Conservation (phyloP, 2,797 vertebrate genomes). For the Moxostoma hubbsi region DNA sequence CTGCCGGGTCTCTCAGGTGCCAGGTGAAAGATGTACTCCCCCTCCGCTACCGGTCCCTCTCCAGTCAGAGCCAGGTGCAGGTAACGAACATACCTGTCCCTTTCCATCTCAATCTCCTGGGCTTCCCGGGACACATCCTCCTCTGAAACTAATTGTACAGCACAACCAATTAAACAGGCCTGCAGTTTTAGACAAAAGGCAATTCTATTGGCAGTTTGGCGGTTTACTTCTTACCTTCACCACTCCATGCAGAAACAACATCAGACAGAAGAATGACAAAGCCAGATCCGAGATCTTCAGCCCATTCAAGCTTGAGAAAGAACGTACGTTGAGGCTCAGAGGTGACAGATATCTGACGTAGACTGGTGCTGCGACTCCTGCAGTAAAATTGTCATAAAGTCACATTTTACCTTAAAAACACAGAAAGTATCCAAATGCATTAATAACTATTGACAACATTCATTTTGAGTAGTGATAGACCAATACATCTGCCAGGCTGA, state of each 20-base stretch:
- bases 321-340: constrained; percentile 77
- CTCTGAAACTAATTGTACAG: constrained; percentile 75
- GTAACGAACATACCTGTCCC: constrained; percentile 83
- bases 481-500: too few relatives aligned
- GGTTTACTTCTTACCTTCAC: constrained; percentile 79
- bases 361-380: constrained; percentile 65
- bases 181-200: neutral
- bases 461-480: too few relatives aligned
- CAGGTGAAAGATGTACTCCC: constrained; percentile 82
- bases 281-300: constrained; percentile 79
- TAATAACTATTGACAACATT: too few relatives aligned
- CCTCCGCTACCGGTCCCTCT: constrained; percentile 54
- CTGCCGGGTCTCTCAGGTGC: constrained; percentile 65
- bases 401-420: neutral
- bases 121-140: constrained; percentile 82
- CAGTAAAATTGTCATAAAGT: neutral
- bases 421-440: neutral
- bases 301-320: constrained; percentile 86
- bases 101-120: constrained; percentile 88
- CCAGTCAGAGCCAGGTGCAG: constrained; percentile 81
- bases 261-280: constrained; percentile 86
- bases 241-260: constrained; percentile 85
- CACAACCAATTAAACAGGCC: neutral
- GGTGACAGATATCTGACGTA: constrained; percentile 78
- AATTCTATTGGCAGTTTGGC: neutral